Conservation (phyloP, 2,113 vertebrate genomes). For the Chamaetylas fuelleborni region DNA sequence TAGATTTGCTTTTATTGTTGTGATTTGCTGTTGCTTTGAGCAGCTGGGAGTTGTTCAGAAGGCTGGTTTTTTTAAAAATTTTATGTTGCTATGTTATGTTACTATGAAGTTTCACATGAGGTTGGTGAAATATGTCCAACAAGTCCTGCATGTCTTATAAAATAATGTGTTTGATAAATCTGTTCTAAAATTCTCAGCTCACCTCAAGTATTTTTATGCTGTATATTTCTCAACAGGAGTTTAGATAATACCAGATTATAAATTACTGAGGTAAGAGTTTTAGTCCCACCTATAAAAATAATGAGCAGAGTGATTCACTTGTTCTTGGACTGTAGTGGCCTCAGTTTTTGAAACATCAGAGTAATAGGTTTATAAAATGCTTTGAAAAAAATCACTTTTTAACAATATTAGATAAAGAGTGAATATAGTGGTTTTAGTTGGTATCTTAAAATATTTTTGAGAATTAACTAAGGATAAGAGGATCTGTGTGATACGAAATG, state of each 20-base stretch:
- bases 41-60: not conserved
- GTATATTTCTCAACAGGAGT: not conserved
- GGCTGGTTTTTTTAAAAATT: not conserved
- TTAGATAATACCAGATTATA: not conserved
- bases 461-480: not conserved
- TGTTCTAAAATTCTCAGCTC: not conserved
- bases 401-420: not conserved
- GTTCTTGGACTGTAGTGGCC: not conserved
- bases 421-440: not conserved
- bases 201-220: not conserved
- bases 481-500: not conserved
- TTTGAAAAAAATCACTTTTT: not conserved
- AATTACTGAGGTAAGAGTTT: not conserved
- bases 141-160: not conserved
- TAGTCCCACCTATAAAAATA: not conserved
- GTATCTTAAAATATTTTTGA: not conserved
- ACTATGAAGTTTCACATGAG: not conserved
- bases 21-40: not conserved
- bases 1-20: not conserved
- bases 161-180: not conserved
- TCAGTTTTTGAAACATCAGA: not conserved
- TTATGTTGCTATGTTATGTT: not conserved
- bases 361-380: not conserved
- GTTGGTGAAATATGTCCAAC: not conserved
- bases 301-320: not conserved